Conservation (phyloP, 2,113 vertebrate species). For the Eubucco bourcierii region DNA sequence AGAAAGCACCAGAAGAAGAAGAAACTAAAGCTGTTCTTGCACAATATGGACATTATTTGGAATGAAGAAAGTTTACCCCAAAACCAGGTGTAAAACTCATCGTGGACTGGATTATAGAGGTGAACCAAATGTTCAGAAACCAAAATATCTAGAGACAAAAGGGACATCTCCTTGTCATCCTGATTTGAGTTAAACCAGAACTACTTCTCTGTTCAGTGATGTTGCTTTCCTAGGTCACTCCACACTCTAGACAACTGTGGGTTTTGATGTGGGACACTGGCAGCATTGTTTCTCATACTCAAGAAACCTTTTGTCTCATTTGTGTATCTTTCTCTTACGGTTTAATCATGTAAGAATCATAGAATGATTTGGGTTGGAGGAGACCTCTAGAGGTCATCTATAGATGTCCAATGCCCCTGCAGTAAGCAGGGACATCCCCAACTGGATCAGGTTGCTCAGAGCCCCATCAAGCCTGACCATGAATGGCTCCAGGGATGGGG, state of each 20-base stretch:
- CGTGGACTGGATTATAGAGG: not conserved
- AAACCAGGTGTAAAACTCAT: not conserved
- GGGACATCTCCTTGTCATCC: not conserved
- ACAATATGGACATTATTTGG: fast-evolving
- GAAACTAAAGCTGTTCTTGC: not conserved
- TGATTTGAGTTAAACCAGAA: not conserved
- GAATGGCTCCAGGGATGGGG: no score
- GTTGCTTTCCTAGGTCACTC: not conserved
- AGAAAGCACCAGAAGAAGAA: not conserved
- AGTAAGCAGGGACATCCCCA: no score
- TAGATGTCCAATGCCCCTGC: no score
- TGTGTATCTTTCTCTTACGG: not conserved
- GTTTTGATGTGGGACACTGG: not conserved
- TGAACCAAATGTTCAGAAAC: not conserved
- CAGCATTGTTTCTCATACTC: not conserved
- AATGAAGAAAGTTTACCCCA: not conserved
- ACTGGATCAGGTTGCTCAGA: no score
- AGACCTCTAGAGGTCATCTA: no score
- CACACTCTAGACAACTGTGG: not conserved
- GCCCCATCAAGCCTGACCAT: no score
- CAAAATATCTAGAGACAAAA: not conserved
- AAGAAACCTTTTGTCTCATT: not conserved
- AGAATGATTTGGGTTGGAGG: no score
- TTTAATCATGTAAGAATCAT: not conserved
- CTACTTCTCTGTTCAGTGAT: not conserved